Conservation (phyloP, 2,888 invertebrate genomes). For the Drosophila gaucha region DNA sequence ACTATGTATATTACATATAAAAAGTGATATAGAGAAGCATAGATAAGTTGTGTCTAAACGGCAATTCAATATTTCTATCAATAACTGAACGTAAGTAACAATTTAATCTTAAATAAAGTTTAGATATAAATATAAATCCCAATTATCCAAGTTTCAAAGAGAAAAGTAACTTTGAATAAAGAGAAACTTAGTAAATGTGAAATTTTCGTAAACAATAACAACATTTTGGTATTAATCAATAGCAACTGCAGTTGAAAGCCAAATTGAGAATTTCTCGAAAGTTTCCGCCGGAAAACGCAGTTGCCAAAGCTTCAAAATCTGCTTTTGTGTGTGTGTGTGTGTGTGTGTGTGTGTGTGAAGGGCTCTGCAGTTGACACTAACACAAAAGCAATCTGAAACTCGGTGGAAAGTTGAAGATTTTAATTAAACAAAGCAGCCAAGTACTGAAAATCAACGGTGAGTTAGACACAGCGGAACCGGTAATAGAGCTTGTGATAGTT, state of each 20-base stretch:
- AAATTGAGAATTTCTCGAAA: conserved; percentile 26
- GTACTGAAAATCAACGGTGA: conserved; percentile 34
- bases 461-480: conserved; percentile 7
- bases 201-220: conserved; percentile 24
- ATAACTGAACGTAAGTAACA: background rate
- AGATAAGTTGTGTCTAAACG: too few species aligned
- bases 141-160: background rate
- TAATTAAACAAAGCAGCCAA: conserved; percentile 66
- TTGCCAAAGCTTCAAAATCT: conserved; percentile 12
- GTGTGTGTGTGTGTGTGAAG: background rate
- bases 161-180: background rate
- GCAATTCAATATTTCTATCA: background rate
- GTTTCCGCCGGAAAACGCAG: conserved; percentile 25
- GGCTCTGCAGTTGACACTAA: conserved; percentile 42
- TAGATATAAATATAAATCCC: background rate
- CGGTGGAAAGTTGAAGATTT: conserved; percentile 51
- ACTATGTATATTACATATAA: background rate
- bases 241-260: conserved; percentile 48
- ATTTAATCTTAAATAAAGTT: background rate
- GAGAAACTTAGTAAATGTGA: conserved; percentile 11
- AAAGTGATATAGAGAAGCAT: too few species aligned
- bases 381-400: conserved; percentile 30
- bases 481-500: conserved; percentile 27
- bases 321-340: background rate
- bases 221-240: conserved; percentile 56